Conservation (phyloP, 2,797 vertebrate genomes). For the Hafferia zeledoni region DNA sequence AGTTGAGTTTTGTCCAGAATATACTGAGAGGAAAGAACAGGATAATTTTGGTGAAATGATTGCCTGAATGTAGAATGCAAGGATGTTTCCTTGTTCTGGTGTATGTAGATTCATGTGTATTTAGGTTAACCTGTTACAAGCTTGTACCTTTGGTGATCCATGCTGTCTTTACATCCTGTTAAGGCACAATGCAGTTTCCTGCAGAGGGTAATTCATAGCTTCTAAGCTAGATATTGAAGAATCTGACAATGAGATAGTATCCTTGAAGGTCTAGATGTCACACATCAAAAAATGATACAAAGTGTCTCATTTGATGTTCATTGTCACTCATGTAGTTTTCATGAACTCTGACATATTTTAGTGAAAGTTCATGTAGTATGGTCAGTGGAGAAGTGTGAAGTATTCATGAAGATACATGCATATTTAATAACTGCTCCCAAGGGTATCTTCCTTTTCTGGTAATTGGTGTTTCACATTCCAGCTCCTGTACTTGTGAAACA, state of each 20-base stretch:
- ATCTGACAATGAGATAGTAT: neutral
- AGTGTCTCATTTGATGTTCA: constrained; percentile 35
- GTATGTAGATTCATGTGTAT: neutral
- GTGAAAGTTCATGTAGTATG: constrained; percentile 11
- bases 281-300: neutral
- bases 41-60: neutral
- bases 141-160: neutral
- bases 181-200: neutral
- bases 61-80: neutral
- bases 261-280: neutral
- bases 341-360: constrained; percentile 48
- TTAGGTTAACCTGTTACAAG: neutral
- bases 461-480: constrained; percentile 6
- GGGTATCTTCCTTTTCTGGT: neutral
- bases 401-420: constrained; percentile 39
- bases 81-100: neutral
- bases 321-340: constrained; percentile 55
- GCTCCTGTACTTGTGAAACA: neutral
- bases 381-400: constrained; percentile 42
- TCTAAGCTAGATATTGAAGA: neutral
- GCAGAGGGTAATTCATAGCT: neutral
- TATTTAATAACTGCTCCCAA: constrained; percentile 48
- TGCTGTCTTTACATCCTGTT: neutral
- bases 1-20: neutral
- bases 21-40: neutral